Evolutionary conservation across 2,797 vertebrate species (phyloP).

Genomic region (Thaleichthys pacificus): DNA sequence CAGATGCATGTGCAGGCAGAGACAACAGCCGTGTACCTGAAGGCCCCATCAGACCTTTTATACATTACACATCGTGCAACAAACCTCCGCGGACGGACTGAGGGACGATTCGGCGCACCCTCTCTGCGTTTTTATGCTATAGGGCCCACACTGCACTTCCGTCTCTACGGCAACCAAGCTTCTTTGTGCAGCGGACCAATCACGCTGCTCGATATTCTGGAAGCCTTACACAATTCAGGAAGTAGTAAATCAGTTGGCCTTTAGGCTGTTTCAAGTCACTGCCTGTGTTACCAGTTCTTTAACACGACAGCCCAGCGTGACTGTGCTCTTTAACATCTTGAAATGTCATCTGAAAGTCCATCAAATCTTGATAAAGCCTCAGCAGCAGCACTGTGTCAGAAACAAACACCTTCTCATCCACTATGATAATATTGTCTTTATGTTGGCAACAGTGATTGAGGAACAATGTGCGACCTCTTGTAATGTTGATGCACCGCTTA

Average conservation of each 20-base stretch:
- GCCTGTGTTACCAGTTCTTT: neutral
- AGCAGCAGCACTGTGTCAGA: too few species aligned
- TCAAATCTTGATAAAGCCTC: neutral
- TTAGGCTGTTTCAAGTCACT: neutral
- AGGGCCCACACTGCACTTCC: neutral
- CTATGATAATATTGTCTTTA: neutral
- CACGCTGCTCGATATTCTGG: neutral
- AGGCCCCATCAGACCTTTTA: neutral
- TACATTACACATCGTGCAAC: neutral
- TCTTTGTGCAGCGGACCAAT: neutral
- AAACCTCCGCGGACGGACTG: neutral
- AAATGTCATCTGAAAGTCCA: neutral
- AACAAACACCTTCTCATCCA: neutral
- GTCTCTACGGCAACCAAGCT: neutral
- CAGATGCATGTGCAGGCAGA: slow-evolving; percentile 1
- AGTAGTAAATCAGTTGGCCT: neutral
- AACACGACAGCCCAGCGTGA: neutral
- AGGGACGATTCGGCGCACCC: too few species aligned
- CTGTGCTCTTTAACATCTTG: neutral
- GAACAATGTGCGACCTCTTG: neutral
- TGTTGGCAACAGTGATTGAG: neutral
- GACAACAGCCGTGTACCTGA: neutral
- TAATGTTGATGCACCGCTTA: neutral
- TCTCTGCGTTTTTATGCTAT: neutral
- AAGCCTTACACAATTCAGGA: neutral